Conservation (phyloP, 2,888 invertebrate genomes). For the Agonum fuliginosum region DNA sequence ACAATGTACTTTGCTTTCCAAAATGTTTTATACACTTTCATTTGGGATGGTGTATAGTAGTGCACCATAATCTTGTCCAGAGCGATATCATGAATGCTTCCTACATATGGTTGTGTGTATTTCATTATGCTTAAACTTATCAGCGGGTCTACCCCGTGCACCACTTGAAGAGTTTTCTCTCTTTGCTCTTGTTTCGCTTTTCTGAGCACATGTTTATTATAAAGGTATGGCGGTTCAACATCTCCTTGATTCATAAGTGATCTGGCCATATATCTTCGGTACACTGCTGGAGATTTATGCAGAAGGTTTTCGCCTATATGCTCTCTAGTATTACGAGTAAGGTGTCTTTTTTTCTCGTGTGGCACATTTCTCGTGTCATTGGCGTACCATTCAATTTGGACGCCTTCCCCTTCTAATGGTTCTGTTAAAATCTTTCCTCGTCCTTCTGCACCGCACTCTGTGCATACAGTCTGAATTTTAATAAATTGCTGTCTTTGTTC, state of each 20-base stretch:
- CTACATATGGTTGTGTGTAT: constrained; percentile 7
- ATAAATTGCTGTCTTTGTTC: not conserved
- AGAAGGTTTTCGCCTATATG: not conserved
- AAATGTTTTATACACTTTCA: constrained; percentile 2
- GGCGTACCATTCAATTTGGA: constrained; percentile 6
- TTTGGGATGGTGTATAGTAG: not conserved
- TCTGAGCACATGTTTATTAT: not conserved
- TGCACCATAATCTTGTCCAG: not conserved
- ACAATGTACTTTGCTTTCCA: not conserved
- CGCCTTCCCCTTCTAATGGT: not conserved
- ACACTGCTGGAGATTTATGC: not conserved
- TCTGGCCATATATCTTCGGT: not conserved
- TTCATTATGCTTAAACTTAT: no score
- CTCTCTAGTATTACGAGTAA: not conserved
- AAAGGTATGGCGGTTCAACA: not conserved
- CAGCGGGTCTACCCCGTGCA: not conserved
- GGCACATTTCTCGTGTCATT: not conserved
- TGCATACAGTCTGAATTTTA: constrained; percentile 3
- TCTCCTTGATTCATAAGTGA: constrained; percentile 10
- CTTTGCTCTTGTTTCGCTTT: constrained; percentile 6
- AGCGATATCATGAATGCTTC: constrained; percentile 2
- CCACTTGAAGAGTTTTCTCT: constrained; percentile 1
- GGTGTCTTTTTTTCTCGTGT: not conserved
- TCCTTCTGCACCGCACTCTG: not conserved
- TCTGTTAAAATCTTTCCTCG: not conserved